Conservation (phyloP, 2,113 vertebrate species). For the Carassius carassius region DNA sequence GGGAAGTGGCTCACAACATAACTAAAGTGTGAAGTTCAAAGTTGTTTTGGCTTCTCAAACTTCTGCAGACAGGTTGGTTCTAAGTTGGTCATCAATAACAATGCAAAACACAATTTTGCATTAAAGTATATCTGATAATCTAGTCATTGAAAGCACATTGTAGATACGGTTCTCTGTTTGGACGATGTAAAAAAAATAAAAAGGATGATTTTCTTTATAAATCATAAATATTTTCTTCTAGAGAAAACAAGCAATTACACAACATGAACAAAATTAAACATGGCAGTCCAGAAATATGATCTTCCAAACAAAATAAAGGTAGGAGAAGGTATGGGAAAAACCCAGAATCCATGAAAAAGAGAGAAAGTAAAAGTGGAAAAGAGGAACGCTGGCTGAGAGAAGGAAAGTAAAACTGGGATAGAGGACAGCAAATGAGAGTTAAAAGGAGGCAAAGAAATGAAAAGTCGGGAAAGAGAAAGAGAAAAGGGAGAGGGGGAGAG, state of each 20-base stretch:
- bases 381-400: not conserved
- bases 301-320: constrained; percentile 8
- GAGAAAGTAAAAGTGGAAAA: constrained; percentile 28
- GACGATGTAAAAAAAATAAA: not conserved
- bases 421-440: constrained; percentile 19
- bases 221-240: not conserved
- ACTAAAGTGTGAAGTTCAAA: no score
- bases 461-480: constrained; percentile 30
- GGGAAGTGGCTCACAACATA: not conserved
- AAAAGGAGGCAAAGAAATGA: constrained; percentile 22
- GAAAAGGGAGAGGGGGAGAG: constrained; percentile 41
- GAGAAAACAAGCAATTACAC: not conserved
- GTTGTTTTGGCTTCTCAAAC: no score
- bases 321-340: not conserved
- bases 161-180: not conserved
- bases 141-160: not conserved
- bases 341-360: not conserved
- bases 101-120: not conserved
- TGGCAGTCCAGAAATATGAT: constrained; percentile 6
- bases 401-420: constrained; percentile 37
- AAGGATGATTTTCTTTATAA: not conserved
- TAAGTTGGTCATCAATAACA: not conserved
- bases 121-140: not conserved
- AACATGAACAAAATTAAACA: constrained; percentile 8
- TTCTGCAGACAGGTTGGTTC: not conserved